Evolutionary conservation across 2,113 vertebrate species (phyloP).

Genomic region (Natator depressus): DNA sequence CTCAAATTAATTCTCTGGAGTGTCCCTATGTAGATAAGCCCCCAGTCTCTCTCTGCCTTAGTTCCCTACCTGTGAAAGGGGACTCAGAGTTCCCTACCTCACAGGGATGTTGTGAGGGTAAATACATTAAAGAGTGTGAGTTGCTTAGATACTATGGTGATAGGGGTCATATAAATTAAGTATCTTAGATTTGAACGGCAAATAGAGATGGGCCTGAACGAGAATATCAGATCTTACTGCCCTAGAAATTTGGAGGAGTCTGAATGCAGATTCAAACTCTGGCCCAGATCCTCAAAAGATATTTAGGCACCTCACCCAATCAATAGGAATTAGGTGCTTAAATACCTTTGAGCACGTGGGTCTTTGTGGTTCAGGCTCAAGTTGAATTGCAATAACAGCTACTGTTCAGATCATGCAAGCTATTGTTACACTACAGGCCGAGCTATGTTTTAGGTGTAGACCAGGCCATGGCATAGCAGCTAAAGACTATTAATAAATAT

Average conservation of each 20-base stretch:
- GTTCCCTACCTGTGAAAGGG: not conserved
- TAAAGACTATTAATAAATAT: conserved; percentile 11
- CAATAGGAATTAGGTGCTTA: no score
- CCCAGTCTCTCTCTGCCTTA: not conserved
- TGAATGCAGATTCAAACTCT: not conserved
- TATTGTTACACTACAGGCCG: not conserved
- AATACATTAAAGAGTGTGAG: not conserved
- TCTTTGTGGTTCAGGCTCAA: not conserved
- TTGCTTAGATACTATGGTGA: not conserved
- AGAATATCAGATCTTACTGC: not conserved
- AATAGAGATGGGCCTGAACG: not conserved
- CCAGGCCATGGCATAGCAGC: not conserved
- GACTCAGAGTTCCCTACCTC: not conserved
- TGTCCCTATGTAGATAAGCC: not conserved
- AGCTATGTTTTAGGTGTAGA: not conserved
- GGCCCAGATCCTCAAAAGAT: not conserved
- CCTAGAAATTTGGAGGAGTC: not conserved
- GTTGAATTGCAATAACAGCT: conserved; percentile 26
- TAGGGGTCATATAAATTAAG: not conserved
- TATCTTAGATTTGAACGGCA: not conserved
- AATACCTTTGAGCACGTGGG: no score
- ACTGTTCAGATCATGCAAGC: not conserved
- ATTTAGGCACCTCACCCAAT: not conserved
- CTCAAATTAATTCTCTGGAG: not conserved
- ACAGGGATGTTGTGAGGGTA: not conserved